These are phyloP conservation scores for human (Homo sapiens) DNA, from an alignment of 2,113 vertebrate genomes.

Conservation along the genomic window GRCh38 chr5:81600001-81600500, in stretches of 20 bases:
- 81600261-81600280: slow-evolving; percentile 11
- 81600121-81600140: background rate
- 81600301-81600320: no score
- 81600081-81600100: background rate
- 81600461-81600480: no score
- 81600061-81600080: slow-evolving; percentile 36
- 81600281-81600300: no score
- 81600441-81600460: no score
- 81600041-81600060: background rate
- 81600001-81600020: background rate
- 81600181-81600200: slow-evolving; percentile 40
- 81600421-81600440: no score
- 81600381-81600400: no score
- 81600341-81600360: no score
- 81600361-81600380: no score
- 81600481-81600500: no score
- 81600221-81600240: background rate
- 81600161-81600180: background rate
- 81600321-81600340: fast-evolving
- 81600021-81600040: background rate
- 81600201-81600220: background rate
- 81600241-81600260: background rate
- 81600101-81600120: background rate
- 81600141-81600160: background rate
- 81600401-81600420: no score